Conservation (phyloP, 1,140 invertebrate species). For the Physella acuta region DNA sequence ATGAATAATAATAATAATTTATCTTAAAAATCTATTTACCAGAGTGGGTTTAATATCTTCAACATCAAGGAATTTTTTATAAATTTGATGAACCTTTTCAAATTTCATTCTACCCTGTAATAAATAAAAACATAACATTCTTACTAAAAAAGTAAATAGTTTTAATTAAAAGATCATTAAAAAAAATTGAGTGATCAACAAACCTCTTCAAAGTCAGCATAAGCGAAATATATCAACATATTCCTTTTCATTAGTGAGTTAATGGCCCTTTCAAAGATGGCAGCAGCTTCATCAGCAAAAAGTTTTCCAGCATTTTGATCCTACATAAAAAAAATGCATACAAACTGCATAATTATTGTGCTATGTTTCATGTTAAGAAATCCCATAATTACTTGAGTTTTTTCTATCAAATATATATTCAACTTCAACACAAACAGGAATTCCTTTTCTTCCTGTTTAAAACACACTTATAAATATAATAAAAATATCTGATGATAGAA, state of each 20-base stretch:
- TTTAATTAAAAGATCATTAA: not conserved
- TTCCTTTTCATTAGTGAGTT: conserved; percentile 80
- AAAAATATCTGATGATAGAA: too few species aligned
- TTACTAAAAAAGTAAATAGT: not conserved
- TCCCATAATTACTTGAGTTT: too few species aligned
- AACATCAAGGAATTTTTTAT: conserved; percentile 86
- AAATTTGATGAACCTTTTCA: conserved; percentile 96
- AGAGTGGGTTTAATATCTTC: conserved; percentile 89
- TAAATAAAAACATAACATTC: not conserved
- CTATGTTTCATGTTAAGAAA: too few species aligned
- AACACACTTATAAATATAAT: too few species aligned
- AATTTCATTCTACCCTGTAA: conserved; percentile 82
- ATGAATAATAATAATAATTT: not conserved
- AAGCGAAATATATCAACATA: conserved; percentile 94
- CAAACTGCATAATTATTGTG: too few species aligned
- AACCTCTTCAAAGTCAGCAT: conserved; percentile 96
- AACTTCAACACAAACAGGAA: too few species aligned
- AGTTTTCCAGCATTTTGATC: conserved; percentile 87
- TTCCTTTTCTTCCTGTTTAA: too few species aligned
- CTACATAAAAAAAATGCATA: conserved; percentile 64
- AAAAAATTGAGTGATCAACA: conserved; percentile 8
- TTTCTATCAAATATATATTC: too few species aligned
- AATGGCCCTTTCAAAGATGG: conserved; percentile 90
- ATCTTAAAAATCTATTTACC: conserved; percentile 63
- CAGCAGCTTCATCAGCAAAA: conserved; percentile 90